Evolutionary conservation across 2,797 vertebrate genomes (phyloP).

Genomic region (Graptemys geographica): DNA sequence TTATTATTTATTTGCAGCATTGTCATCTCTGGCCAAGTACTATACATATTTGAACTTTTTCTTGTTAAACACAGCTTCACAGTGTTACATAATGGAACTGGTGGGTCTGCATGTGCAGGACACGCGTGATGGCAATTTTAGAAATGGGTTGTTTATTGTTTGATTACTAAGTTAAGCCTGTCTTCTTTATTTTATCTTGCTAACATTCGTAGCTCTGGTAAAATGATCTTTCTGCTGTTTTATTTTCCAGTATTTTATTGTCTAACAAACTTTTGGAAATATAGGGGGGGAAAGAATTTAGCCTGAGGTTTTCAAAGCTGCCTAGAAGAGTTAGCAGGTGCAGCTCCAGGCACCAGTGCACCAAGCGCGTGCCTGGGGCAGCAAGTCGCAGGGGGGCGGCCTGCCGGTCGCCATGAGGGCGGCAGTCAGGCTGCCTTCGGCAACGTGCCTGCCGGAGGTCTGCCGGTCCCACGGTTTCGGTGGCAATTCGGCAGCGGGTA

Average conservation of each 20-base stretch:
- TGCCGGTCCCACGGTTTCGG: too few relatives aligned
- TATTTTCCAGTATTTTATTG: conserved; percentile 13
- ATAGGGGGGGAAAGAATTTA: neutral
- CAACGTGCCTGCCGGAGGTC: too few relatives aligned
- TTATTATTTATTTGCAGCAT: neutral
- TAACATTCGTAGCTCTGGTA: neutral
- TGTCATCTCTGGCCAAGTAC: neutral
- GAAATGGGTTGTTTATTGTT: neutral
- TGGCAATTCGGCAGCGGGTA: too few relatives aligned
- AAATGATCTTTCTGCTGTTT: neutral
- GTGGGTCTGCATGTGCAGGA: rapidly evolving
- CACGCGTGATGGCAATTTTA: neutral
- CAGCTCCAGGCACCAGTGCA: too few relatives aligned
- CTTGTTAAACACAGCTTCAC: rapidly evolving
- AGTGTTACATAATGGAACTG: rapidly evolving
- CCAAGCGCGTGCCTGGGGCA: too few relatives aligned
- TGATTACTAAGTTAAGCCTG: neutral
- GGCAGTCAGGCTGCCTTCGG: too few relatives aligned
- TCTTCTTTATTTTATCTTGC: neutral
- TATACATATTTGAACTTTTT: neutral
- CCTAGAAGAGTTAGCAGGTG: neutral
- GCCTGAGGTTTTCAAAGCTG: neutral
- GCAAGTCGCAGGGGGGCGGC: too few relatives aligned
- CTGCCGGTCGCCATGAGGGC: too few relatives aligned
- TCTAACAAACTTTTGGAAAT: conserved; percentile 42